A percentile compares a stretch with the other conserved stretches of the same genome.
phyloP scores from a whole-genome alignment of 2,113 vertebrate species.

The Rhegmatorhina hoffmannsi region DNA sequence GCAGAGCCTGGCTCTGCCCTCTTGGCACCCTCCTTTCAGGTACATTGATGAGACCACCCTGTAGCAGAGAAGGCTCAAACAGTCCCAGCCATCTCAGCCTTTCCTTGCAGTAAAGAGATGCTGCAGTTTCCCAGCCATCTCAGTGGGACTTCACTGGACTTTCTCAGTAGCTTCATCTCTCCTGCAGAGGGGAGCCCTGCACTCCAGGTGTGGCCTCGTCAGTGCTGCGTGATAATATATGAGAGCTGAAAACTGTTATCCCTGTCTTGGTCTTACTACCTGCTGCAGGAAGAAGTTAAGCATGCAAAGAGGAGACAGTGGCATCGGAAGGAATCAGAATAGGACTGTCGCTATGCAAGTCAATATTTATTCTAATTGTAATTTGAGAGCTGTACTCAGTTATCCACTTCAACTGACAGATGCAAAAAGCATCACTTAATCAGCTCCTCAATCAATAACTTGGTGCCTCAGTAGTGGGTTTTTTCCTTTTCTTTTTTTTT shows the following conservation, averaged over 20 bases:
- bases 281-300: neutral
- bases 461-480: neutral
- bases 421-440: conserved; percentile 32
- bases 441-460: neutral
- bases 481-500: neutral
- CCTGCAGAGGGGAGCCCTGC: neutral
- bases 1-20: neutral
- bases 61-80: neutral
- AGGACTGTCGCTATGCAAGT: neutral
- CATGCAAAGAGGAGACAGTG: neutral
- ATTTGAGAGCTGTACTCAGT: conserved; percentile 16
- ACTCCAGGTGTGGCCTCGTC: neutral
- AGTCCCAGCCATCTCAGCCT: neutral
- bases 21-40: neutral
- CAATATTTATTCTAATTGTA: conserved; percentile 48
- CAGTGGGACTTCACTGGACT: accelerated
- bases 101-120: neutral
- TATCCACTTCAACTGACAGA: conserved; percentile 32
- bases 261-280: neutral
- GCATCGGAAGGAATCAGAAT: neutral
- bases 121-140: neutral
- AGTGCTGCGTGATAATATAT: neutral
- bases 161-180: neutral
- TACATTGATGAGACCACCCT: neutral
- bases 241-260: neutral